Conservation (phyloP, 2,797 vertebrate species). For the Betta splendens region DNA sequence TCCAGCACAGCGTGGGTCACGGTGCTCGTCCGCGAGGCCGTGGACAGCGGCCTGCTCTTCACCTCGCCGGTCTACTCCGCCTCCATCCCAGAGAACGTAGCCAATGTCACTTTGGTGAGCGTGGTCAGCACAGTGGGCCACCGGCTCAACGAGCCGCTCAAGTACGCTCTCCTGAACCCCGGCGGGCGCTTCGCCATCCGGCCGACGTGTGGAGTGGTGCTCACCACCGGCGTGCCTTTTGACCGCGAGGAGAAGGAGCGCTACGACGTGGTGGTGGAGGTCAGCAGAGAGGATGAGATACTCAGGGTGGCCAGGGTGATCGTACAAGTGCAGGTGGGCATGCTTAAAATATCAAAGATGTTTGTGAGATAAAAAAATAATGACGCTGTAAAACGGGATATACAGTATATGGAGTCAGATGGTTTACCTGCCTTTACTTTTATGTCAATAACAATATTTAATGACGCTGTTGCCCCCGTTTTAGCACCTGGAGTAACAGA, state of each 20-base stretch:
- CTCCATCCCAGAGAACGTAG: conserved; percentile 87
- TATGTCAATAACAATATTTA: too few relatives aligned
- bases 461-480: not conserved
- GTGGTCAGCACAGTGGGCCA: conserved; percentile 89
- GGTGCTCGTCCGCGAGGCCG: conserved; percentile 89
- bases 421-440: too few relatives aligned
- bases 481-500: too few relatives aligned
- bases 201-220: conserved; percentile 91
- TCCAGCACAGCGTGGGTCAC: conserved; percentile 85
- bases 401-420: not conserved
- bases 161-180: conserved; percentile 91
- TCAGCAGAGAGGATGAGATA: conserved; percentile 86
- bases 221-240: conserved; percentile 90
- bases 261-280: conserved; percentile 92
- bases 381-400: not conserved
- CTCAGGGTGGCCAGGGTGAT: conserved; percentile 86
- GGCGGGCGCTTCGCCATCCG: conserved; percentile 88
- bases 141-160: conserved; percentile 92
- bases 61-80: conserved; percentile 85
- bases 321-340: conserved; percentile 86
- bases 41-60: conserved; percentile 89
- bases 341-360: too few relatives aligned
- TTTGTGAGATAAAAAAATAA: too few relatives aligned
- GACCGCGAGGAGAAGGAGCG: conserved; percentile 90
- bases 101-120: conserved; percentile 84